A percentile compares a stretch with the other conserved stretches of the same genome.
phyloP scores from a whole-genome alignment of 2,797 vertebrate species.

The Platalea minor region DNA sequence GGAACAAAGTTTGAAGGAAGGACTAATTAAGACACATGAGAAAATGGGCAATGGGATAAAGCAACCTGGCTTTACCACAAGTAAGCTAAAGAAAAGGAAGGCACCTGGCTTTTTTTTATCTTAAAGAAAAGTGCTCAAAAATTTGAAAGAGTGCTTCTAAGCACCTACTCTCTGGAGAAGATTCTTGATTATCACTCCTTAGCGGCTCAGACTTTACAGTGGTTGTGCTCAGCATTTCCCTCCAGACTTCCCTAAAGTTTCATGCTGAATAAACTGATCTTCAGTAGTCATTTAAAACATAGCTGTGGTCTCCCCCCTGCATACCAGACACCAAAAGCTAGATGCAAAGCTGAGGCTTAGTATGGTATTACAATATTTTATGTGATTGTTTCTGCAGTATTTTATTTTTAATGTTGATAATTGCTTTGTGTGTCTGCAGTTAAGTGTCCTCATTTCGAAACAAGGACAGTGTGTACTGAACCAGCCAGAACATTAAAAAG shows the following conservation, averaged over 20 bases:
- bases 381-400: not conserved
- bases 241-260: not conserved
- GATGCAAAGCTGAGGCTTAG: not conserved
- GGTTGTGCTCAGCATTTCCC: not conserved
- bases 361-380: not conserved
- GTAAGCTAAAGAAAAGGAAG: not conserved
- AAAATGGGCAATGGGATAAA: not conserved
- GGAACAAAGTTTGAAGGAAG: conserved; percentile 3
- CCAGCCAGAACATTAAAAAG: not conserved
- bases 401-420: not conserved
- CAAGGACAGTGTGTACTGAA: not conserved
- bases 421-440: not conserved
- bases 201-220: not conserved
- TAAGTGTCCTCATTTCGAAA: not conserved
- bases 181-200: not conserved
- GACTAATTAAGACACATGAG: conserved; percentile 48
- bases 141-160: not conserved
- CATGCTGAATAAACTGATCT: not conserved
- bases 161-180: not conserved
- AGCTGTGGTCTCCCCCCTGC: not conserved
- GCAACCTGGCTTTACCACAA: not conserved
- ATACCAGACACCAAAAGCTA: not conserved
- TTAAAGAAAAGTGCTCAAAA: not conserved
- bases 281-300: not conserved
- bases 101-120: not conserved